phyloP scores from a whole-genome alignment of 2,113 vertebrate species.

The Corythoichthys haematopterus region DNA sequence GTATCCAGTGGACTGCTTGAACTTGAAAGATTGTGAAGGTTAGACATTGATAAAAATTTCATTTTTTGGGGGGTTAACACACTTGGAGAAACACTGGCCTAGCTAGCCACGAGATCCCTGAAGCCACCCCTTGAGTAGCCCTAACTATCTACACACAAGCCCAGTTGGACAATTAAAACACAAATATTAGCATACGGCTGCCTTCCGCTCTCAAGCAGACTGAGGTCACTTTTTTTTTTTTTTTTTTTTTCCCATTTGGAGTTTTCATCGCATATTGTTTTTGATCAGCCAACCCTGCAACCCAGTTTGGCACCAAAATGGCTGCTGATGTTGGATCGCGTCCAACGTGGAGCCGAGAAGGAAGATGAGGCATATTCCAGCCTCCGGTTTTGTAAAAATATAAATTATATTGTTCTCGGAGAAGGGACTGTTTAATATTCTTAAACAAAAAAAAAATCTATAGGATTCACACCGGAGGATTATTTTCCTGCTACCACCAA shows the following conservation, averaged over 20 bases:
- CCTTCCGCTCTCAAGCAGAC: constrained; percentile 50
- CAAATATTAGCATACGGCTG: constrained; percentile 62
- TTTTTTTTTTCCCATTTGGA: constrained; percentile 51
- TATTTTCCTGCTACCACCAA: constrained; percentile 30
- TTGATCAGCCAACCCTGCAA: constrained; percentile 67
- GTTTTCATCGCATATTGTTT: constrained; percentile 65
- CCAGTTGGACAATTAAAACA: constrained; percentile 56
- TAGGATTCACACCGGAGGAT: constrained; percentile 33
- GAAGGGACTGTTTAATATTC: constrained; percentile 29
- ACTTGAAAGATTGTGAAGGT: background rate
- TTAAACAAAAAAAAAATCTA: constrained; percentile 13
- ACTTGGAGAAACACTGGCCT: constrained; percentile 21
- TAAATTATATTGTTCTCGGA: constrained; percentile 29
- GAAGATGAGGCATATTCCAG: constrained; percentile 57
- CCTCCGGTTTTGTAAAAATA: constrained; percentile 40
- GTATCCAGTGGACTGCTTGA: background rate
- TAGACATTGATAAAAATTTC: background rate
- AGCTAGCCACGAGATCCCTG: constrained; percentile 61
- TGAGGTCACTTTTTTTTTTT: constrained; percentile 68
- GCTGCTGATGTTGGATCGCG: constrained; percentile 59
- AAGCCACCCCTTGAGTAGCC: constrained; percentile 57
- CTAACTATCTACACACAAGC: constrained; percentile 55
- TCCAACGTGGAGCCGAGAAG: constrained; percentile 57
- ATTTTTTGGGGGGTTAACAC: background rate
- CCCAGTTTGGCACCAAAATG: constrained; percentile 70